phyloP scores from a whole-genome alignment of 2,888 invertebrate genomes.

The Amblyjoppa proteus region DNA sequence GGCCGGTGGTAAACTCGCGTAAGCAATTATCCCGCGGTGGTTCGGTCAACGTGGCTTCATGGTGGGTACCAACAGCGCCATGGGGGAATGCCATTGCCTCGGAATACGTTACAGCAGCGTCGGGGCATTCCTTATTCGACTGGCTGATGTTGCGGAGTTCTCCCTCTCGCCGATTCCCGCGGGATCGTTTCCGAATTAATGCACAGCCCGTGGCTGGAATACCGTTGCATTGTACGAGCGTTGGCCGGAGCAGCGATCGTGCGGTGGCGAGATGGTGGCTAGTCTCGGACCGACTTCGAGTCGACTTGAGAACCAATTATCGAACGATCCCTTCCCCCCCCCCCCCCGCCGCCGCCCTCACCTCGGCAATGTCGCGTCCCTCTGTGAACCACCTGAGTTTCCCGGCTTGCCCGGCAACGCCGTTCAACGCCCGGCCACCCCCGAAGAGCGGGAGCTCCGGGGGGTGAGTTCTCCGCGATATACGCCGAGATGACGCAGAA shows the following conservation, averaged over 20 bases:
- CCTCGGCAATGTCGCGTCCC: conserved; percentile 17
- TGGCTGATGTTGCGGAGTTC: conserved; percentile 15
- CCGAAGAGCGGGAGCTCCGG: conserved; percentile 14
- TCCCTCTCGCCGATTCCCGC: conserved; percentile 62
- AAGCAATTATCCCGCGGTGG: conserved; percentile 56
- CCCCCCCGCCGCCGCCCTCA: conserved; percentile 41
- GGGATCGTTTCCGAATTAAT: conserved; percentile 78
- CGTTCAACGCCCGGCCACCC: background rate
- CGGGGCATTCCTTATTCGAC: conserved; percentile 74
- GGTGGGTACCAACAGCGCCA: background rate
- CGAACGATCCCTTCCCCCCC: conserved; percentile 62
- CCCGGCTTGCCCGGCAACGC: conserved; percentile 4
- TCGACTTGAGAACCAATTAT: conserved; percentile 76
- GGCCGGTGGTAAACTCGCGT: conserved; percentile 38
- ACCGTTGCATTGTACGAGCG: conserved; percentile 46
- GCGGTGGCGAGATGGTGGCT: conserved; percentile 20
- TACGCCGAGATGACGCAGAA: conserved; percentile 23
- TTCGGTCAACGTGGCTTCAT: conserved; percentile 6
- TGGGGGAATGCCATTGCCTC: conserved; percentile 24
- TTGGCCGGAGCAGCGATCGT: background rate
- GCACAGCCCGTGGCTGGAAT: conserved; percentile 74
- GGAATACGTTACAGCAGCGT: conserved; percentile 63
- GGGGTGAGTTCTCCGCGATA: conserved; percentile 14
- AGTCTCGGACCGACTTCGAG: conserved; percentile 40
- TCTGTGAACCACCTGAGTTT: conserved; percentile 11